These are phyloP conservation scores for Pseudopleuronectes americanus DNA, from an alignment of 2,797 vertebrate species.

Conservation along the genomic window DNA sequence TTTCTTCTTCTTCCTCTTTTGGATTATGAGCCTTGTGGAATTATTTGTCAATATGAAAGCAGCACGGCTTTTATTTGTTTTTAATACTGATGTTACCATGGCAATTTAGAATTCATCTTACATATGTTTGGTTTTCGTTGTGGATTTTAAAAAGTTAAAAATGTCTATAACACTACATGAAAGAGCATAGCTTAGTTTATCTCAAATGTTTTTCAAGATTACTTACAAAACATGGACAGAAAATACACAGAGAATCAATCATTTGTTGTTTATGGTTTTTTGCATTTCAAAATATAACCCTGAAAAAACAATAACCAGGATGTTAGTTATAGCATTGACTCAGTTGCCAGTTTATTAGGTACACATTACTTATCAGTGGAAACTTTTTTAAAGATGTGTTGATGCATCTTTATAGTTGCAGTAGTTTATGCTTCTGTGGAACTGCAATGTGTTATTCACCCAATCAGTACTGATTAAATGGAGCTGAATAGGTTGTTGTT, in stretches of 20 bases:
- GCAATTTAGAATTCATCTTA: background rate
- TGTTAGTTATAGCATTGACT: background rate
- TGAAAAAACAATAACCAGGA: background rate
- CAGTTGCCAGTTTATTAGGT: background rate
- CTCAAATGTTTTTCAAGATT: background rate
- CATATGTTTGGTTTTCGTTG: background rate
- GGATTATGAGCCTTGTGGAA: too few species aligned
- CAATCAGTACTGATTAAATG: background rate
- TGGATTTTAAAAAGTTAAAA: background rate
- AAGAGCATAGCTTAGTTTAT: background rate
- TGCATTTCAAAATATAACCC: background rate
- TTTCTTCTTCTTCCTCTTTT: too few species aligned
- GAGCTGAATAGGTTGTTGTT: background rate
- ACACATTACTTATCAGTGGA: background rate
- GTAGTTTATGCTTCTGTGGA: background rate
- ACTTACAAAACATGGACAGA: background rate
- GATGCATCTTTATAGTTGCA: background rate
- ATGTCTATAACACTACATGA: background rate
- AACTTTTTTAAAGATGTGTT: background rate
- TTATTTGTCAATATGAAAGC: constrained; percentile 1
- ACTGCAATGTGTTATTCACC: background rate
- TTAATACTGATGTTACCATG: background rate
- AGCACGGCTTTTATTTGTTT: background rate
- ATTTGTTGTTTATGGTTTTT: background rate
- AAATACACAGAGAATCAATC: background rate